Evolutionary conservation across 2,113 vertebrate species (phyloP).

Genomic region (Centropus bengalensis): DNA sequence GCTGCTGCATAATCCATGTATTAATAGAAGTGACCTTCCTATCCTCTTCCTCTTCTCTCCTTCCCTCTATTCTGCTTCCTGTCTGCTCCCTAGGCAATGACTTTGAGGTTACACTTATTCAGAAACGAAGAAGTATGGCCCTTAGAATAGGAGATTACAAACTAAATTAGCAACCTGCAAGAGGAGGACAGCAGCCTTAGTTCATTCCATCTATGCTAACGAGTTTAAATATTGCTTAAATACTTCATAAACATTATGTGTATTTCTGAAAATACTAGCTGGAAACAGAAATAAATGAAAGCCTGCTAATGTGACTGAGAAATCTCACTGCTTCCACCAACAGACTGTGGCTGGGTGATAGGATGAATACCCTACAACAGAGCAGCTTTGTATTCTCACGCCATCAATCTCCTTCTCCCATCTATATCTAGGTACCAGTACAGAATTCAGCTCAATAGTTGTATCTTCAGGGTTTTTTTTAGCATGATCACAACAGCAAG

Average conservation of each 20-base stretch:
- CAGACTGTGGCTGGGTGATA: not conserved
- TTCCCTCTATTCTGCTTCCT: not conserved
- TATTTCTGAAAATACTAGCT: not conserved
- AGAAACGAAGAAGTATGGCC: not conserved
- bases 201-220: not conserved
- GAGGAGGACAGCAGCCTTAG: not conserved
- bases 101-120: not conserved
- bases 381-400: not conserved
- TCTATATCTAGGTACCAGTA: not conserved
- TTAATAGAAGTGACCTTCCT: not conserved
- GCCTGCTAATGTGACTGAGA: no score
- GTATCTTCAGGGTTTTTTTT: not conserved
- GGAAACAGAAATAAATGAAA: not conserved
- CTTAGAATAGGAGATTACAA: not conserved
- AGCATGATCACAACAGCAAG: not conserved
- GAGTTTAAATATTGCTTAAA: not conserved
- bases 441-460: not conserved
- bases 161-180: not conserved
- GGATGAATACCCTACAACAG: not conserved
- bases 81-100: not conserved
- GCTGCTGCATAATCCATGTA: not conserved
- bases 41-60: not conserved
- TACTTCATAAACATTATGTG: not conserved
- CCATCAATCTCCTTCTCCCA: not conserved
- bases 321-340: not conserved